phyloP scores from a whole-genome alignment of 1,140 invertebrate genomes.

The Leptinotarsa defecta region DNA sequence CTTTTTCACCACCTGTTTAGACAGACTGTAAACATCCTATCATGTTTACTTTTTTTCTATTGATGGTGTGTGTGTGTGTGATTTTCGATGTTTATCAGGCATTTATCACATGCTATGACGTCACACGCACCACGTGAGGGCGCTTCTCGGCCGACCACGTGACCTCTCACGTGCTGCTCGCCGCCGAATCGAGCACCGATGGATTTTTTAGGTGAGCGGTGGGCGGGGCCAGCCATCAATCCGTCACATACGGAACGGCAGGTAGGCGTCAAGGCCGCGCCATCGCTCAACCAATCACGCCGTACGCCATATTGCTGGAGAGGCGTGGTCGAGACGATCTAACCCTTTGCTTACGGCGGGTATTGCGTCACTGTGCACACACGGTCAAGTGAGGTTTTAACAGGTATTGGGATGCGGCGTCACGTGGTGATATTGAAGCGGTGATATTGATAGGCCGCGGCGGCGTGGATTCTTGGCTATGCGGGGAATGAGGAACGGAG shows the following conservation, averaged over 20 bases:
- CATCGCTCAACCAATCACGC: conserved; percentile 49
- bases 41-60: conserved; percentile 35
- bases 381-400: neutral
- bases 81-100: conserved; percentile 46
- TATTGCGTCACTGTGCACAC: conserved; percentile 26
- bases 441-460: conserved; percentile 6
- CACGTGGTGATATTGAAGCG: conserved; percentile 19
- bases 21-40: conserved; percentile 43
- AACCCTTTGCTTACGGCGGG: conserved; percentile 35
- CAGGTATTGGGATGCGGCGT: conserved; percentile 15
- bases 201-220: conserved; percentile 40
- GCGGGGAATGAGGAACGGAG: neutral
- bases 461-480: neutral
- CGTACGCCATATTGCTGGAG: conserved; percentile 51
- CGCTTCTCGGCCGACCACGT: conserved; percentile 35
- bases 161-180: conserved; percentile 41
- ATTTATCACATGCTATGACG: conserved; percentile 42
- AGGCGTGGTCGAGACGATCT: conserved; percentile 46
- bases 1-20: conserved; percentile 46
- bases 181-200: conserved; percentile 50
- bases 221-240: conserved; percentile 48
- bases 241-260: conserved; percentile 46
- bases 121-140: conserved; percentile 42
- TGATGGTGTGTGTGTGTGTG: conserved; percentile 31
- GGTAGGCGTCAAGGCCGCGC: conserved; percentile 45